phyloP scores from a whole-genome alignment of 2,113 vertebrate species.

The Gallinago undulata region DNA sequence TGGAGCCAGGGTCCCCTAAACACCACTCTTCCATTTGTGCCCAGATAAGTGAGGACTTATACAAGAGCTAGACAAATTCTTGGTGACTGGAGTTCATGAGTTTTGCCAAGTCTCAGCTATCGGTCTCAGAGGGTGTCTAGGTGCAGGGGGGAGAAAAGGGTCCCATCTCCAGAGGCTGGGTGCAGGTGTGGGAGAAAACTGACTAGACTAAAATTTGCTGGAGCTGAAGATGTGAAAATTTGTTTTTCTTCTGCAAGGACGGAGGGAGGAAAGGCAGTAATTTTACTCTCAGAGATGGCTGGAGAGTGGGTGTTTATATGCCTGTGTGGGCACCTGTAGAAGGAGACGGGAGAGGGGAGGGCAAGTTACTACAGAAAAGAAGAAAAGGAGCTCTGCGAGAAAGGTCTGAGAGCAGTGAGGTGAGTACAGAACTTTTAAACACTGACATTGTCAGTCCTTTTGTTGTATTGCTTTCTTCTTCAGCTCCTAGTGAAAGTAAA shows the following conservation, averaged over 20 bases:
- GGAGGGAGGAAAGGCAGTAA: background rate
- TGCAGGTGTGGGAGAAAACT: background rate
- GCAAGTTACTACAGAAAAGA: background rate
- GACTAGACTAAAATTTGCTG: background rate
- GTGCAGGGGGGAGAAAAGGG: background rate
- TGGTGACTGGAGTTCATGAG: background rate
- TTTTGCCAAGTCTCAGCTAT: background rate
- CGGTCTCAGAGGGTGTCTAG: background rate
- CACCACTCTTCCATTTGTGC: accelerated
- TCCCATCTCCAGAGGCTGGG: background rate
- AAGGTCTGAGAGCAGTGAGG: conserved; percentile 29
- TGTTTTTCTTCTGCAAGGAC: background rate
- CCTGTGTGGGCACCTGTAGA: background rate
- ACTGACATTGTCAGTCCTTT: background rate
- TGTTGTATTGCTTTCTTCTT: conserved; percentile 21
- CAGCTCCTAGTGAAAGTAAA: conserved; percentile 16
- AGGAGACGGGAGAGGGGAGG: background rate
- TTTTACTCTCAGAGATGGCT: conserved; percentile 8
- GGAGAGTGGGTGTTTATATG: conserved; percentile 29
- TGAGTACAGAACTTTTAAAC: background rate
- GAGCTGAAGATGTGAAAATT: background rate
- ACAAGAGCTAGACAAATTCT: background rate
- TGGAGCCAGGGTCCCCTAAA: background rate
- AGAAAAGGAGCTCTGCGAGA: background rate
- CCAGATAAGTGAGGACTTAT: background rate